Percentiles rank a stretch among this genome's conserved stretches.
These are phyloP conservation scores for Archilochus colubris DNA, from an alignment of 2,113 vertebrate species.

Conservation along the genomic window DNA sequence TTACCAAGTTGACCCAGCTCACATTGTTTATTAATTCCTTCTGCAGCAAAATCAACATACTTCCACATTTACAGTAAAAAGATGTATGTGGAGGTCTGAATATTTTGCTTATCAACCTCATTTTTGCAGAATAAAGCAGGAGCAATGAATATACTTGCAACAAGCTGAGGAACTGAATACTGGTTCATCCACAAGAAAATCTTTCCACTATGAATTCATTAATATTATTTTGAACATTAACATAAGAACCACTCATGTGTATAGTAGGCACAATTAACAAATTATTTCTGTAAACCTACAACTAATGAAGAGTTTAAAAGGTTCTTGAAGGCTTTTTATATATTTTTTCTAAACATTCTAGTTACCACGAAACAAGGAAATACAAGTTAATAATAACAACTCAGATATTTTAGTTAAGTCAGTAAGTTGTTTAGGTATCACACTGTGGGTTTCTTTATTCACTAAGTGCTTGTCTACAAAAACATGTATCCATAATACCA, in stretches of 20 bases:
- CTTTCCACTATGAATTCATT: background rate
- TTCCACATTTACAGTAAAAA: background rate
- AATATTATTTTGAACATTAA: background rate
- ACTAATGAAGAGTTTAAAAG: background rate
- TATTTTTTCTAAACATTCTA: background rate
- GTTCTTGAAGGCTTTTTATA: background rate
- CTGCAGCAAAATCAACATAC: background rate
- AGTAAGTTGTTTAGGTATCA: background rate
- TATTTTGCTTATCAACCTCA: background rate
- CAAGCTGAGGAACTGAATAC: background rate
- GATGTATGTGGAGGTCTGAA: background rate
- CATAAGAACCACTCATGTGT: fast-evolving
- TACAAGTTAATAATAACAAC: background rate
- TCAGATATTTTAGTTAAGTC: background rate
- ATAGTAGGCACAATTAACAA: background rate
- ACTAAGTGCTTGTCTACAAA: background rate
- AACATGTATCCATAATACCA: background rate
- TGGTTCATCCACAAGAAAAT: background rate
- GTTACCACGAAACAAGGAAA: background rate
- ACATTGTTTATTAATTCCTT: background rate
- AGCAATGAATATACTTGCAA: background rate
- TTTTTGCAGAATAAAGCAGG: background rate
- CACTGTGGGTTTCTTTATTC: background rate
- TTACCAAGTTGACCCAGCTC: background rate
- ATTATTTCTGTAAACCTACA: background rate